These are phyloP conservation scores for Percopsis omiscomaycus DNA, from an alignment of 2,797 vertebrate genomes.

Conservation along the genomic window DNA sequence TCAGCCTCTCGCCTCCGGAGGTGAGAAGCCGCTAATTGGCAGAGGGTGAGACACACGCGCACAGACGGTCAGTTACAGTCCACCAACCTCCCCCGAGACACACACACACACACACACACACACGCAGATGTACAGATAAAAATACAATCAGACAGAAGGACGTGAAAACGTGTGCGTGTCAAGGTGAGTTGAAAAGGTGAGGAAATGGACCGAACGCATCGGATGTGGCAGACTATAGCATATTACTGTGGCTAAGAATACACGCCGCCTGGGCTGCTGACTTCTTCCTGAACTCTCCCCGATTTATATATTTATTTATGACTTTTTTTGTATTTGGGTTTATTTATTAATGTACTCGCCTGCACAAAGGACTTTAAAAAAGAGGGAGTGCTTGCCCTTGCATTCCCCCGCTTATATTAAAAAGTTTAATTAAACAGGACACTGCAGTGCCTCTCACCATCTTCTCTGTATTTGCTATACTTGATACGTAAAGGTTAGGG, in stretches of 20 bases:
- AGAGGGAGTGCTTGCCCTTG: not conserved
- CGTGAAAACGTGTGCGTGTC: not conserved
- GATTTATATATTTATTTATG: slow-evolving; percentile 22
- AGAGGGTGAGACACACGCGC: slow-evolving; percentile 50
- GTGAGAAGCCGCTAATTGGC: slow-evolving; percentile 75
- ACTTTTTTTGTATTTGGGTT: not conserved
- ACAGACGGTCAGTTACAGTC: slow-evolving; percentile 8
- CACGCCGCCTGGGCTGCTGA: slow-evolving; percentile 33
- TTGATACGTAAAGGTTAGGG: not conserved
- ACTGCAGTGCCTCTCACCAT: not conserved
- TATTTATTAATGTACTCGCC: not conserved
- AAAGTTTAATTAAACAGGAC: slow-evolving; percentile 12
- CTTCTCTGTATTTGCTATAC: not conserved
- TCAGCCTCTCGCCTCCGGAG: slow-evolving; percentile 59
- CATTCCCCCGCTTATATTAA: slow-evolving; percentile 10
- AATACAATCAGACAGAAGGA: not conserved
- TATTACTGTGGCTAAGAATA: slow-evolving; percentile 55
- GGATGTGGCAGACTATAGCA: slow-evolving; percentile 40
- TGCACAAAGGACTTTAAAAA: slow-evolving; percentile 20
- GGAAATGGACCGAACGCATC: not conserved
- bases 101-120: slow-evolving; percentile 16
- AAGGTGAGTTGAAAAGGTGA: not conserved
- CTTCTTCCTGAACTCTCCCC: slow-evolving; percentile 44
- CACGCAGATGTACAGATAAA: slow-evolving; percentile 13
- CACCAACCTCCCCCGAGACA: slow-evolving; percentile 32